A percentile compares a stretch with the other conserved stretches of the same genome.
These are phyloP conservation scores for Peromyscus melanophrys DNA, from an alignment of 2,797 vertebrate genomes.

Conservation along the genomic window DNA sequence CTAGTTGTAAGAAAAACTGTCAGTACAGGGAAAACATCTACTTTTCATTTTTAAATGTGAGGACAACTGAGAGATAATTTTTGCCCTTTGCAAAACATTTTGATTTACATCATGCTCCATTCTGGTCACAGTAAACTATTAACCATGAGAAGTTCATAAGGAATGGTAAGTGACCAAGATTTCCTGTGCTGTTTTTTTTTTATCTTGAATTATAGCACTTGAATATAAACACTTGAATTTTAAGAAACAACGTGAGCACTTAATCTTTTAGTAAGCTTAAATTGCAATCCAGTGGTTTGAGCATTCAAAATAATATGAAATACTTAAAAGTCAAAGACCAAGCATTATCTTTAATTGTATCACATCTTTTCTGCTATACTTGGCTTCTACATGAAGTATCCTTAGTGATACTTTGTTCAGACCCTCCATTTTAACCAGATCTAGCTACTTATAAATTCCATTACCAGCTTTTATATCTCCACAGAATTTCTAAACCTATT, in stretches of 20 bases:
- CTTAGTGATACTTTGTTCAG: no score
- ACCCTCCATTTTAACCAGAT: background rate
- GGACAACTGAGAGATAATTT: constrained; percentile 19
- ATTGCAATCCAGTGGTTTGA: constrained; percentile 26
- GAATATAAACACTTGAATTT: background rate
- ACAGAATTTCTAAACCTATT: background rate
- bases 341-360: background rate
- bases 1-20: constrained; percentile 43
- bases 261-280: background rate
- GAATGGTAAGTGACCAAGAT: background rate
- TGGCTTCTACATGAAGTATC: no score
- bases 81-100: constrained; percentile 43
- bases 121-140: constrained; percentile 36
- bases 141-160: constrained; percentile 4
- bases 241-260: background rate
- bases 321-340: background rate
- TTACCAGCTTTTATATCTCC: background rate
- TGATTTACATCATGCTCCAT: background rate
- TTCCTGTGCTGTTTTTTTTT: background rate
- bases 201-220: background rate
- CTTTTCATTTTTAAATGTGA: background rate
- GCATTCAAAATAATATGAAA: constrained; percentile 32
- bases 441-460: background rate
- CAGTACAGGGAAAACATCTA: background rate
- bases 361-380: no score